Percentiles rank a stretch among this genome's conserved stretches.
phyloP scores from a whole-genome alignment of 1,140 invertebrate species.

The Watersipora subatra region DNA sequence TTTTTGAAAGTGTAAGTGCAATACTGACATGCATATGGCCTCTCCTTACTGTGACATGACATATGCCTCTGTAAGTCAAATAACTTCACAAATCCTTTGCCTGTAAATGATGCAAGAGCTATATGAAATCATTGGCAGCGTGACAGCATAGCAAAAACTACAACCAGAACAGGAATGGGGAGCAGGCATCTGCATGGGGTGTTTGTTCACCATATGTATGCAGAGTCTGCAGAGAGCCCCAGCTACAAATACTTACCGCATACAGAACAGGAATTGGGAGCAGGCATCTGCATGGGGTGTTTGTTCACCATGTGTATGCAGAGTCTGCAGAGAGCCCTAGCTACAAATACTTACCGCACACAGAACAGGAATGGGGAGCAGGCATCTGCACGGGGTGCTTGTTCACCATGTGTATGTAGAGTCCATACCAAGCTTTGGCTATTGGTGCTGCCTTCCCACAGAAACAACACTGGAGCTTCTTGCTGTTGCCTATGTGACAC shows the following conservation, averaged over 20 bases:
- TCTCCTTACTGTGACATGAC: not conserved
- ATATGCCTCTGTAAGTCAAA: not conserved
- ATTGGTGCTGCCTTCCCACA: not conserved
- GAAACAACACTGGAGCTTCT: not conserved
- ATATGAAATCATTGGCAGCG: not conserved
- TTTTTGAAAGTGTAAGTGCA: not conserved
- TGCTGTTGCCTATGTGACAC: not conserved
- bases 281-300: not conserved
- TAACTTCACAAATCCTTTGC: not conserved
- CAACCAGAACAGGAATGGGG: not conserved
- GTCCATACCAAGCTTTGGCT: not conserved
- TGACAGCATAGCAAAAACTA: not conserved
- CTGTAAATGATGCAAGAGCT: no score
- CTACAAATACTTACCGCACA: not conserved
- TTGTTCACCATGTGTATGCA: not conserved
- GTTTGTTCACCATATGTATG: not conserved
- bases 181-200: not conserved
- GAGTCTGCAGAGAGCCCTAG: no score
- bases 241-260: not conserved
- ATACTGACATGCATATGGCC: not conserved
- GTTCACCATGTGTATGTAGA: not conserved
- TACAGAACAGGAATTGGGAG: not conserved
- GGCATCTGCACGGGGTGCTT: not conserved
- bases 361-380: not conserved
- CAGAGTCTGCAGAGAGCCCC: no score